phyloP scores from a whole-genome alignment of 1,140 invertebrate genomes.

The Coptotermes formosanus region DNA sequence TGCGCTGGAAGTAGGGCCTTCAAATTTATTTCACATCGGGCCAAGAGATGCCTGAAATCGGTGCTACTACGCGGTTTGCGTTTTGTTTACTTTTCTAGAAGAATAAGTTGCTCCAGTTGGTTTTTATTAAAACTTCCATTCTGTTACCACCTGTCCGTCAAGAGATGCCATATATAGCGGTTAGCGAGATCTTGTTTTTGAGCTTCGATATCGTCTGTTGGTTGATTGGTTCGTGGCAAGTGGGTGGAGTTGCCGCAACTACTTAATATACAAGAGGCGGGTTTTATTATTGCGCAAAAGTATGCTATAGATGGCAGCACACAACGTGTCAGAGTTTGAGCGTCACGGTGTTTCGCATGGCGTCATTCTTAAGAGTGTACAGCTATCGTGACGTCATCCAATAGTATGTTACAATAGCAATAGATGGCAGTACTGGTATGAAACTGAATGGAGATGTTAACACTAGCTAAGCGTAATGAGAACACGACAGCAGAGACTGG shows the following conservation, averaged over 20 bases:
- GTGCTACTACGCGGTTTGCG: too few species aligned
- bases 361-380: neutral
- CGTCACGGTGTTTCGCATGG: neutral
- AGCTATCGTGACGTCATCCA: neutral
- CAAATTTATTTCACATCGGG: too few species aligned
- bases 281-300: neutral
- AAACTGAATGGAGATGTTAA: neutral
- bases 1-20: too few species aligned
- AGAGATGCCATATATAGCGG: neutral
- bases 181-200: neutral
- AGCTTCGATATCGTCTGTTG: neutral
- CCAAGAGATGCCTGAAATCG: too few species aligned
- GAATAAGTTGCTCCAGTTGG: neutral
- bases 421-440: neutral
- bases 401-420: neutral
- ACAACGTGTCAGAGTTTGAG: neutral
- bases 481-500: too few species aligned
- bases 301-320: neutral
- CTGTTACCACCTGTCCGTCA: neutral
- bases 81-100: neutral
- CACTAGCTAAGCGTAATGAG: neutral
- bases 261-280: neutral
- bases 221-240: neutral
- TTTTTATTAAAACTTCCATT: neutral
- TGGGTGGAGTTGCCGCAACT: neutral